Evolutionary conservation across 2,888 invertebrate species (phyloP), one percentile per base, ranked within the genome.

Genomic region (Cynaeus angustus): DNA sequence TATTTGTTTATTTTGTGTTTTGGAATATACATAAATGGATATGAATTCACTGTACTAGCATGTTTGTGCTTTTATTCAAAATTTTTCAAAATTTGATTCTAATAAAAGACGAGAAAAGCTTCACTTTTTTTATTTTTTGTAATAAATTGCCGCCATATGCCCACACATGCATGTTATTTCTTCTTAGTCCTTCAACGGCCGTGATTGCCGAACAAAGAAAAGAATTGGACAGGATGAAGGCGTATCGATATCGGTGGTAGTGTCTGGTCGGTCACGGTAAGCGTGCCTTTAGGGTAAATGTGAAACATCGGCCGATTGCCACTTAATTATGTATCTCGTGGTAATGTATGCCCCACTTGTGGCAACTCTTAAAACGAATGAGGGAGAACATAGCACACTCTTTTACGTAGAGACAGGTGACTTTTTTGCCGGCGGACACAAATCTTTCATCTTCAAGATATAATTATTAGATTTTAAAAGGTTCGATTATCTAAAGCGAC

Each of bases 311-410:
- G 69, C 71, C 76, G 76, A 78, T 78, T 77, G 77, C 78, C 77
- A 77, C 79, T 80, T 80, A 80, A 80, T 80, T 80, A 78, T 78
- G 78, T 80, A 79, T 80, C 79, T 78, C 72, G 74, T 70, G 77
- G 75, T 79, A 78, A 79, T 78, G 77, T 77, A 80, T 79, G 79
- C 78, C 78, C 80, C 77, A 79, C 74, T 78, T 79, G 77, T 78
- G 75, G 76, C 77, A 79, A 77, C 67, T 71, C 61, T 61, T 66
- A 59, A 68, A 61, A 16, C 33, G 30, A 45, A 45, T 59, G 45
- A 66, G 53, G 66, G 66, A 66, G 48, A 53, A 13, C 50, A 38
- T 43, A 14, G 26, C 53, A 37, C 53, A 28, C 48, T 28, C 16
- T 14, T 16, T 38, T 68, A 33, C 38, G 37, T n/a, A 41, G 58